Evolutionary conservation across 2,113 vertebrate species (phyloP).

Genomic region (Thalassarche chlororhynchos): DNA sequence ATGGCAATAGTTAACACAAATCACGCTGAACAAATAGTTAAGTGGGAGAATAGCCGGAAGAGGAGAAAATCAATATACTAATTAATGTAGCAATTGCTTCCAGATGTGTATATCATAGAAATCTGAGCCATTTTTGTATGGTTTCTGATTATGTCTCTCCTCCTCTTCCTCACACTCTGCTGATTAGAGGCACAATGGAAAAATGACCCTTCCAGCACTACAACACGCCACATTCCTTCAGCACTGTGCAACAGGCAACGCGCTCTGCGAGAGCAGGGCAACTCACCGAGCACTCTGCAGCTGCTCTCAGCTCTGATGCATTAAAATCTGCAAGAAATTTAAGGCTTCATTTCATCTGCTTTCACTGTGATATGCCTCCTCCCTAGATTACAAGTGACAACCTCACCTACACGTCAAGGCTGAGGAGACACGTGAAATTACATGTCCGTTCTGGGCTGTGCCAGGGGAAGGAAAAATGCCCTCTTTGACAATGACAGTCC

Average conservation of each 20-base stretch:
- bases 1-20: not conserved
- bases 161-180: not conserved
- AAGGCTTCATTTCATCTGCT: constrained; percentile 9
- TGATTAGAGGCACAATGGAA: not conserved
- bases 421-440: not conserved
- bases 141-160: not conserved
- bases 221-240: not conserved
- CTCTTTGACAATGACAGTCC: not conserved
- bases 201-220: not conserved
- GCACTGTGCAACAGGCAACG: accelerated
- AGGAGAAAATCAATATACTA: not conserved
- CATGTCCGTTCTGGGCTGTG: not conserved
- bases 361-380: not conserved
- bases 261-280: accelerated
- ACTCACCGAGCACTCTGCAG: accelerated
- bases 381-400: not conserved
- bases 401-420: not conserved
- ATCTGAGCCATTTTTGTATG: not conserved
- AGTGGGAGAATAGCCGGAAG: not conserved
- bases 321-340: constrained; percentile 4
- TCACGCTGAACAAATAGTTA: not conserved
- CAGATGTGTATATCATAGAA: not conserved
- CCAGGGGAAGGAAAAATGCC: not conserved
- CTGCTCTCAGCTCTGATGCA: not conserved
- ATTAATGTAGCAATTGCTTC: not conserved